Evolutionary conservation across 2,113 vertebrate genomes (phyloP).

Genomic region (Sclerurus mexicanus): DNA sequence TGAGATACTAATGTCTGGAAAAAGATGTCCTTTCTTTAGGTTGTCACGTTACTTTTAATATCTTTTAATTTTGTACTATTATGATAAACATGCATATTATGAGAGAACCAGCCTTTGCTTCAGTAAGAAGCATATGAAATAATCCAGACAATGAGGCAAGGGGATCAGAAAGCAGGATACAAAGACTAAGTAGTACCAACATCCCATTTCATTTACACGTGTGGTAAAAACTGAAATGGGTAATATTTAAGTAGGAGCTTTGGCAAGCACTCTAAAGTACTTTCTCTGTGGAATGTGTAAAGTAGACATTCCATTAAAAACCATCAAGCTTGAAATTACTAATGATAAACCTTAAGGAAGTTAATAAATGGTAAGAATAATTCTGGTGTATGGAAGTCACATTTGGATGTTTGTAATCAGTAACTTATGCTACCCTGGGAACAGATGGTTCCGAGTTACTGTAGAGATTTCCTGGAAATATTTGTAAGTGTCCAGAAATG

Average conservation of each 20-base stretch:
- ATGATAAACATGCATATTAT: background rate
- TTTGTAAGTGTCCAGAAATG: background rate
- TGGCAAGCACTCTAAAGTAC: background rate
- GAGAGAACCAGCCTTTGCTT: background rate
- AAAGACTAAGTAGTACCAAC: background rate
- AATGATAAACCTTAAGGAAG: background rate
- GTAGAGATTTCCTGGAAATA: conserved; percentile 15
- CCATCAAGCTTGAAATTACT: background rate
- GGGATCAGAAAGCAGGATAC: background rate
- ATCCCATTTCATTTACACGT: background rate
- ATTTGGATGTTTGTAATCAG: background rate
- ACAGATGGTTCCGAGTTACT: background rate
- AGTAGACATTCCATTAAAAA: background rate
- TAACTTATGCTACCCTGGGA: background rate
- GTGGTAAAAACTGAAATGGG: background rate
- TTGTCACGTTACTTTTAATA: background rate
- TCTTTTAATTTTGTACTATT: background rate
- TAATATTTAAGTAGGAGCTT: background rate
- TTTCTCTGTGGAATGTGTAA: background rate
- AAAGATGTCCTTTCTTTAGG: background rate
- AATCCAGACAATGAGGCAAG: background rate
- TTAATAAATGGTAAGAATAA: conserved; percentile 3
- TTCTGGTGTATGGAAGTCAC: background rate
- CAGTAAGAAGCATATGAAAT: background rate
- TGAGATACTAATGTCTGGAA: background rate